These are phyloP conservation scores for Sandelia bainsii DNA, from an alignment of 2,797 vertebrate genomes.

Conservation along the genomic window DNA sequence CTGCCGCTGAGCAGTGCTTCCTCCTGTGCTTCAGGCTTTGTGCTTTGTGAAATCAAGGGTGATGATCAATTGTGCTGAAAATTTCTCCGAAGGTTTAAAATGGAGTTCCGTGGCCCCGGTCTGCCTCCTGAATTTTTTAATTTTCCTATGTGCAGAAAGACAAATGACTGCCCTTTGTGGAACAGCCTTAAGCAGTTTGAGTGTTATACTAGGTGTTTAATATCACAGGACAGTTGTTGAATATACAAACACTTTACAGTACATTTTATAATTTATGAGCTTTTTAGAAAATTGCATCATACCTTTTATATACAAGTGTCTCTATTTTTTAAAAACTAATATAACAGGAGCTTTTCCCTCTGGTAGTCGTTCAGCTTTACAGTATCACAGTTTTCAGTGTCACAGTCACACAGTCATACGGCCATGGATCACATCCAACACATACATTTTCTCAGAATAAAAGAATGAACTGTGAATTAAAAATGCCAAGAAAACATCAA, in stretches of 20 bases:
- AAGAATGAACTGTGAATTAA: conserved; percentile 65
- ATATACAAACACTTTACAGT: conserved; percentile 59
- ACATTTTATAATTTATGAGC: conserved; percentile 57
- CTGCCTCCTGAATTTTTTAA: conserved; percentile 74
- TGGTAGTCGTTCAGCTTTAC: conserved; percentile 51
- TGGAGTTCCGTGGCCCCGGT: conserved; percentile 64
- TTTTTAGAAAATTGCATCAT: conserved; percentile 65
- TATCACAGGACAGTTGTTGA: conserved; percentile 65
- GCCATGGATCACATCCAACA: conserved; percentile 72
- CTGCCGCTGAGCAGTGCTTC: conserved; percentile 45
- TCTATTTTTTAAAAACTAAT: conserved; percentile 23
- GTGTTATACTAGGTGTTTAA: conserved; percentile 68
- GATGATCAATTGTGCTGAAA: conserved; percentile 80
- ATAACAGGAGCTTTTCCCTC: conserved; percentile 37
- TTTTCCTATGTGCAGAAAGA: conserved; percentile 62
- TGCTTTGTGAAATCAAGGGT: conserved; percentile 75
- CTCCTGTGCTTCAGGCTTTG: conserved; percentile 51
- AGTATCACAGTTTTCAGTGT: conserved; percentile 49
- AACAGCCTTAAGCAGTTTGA: conserved; percentile 63
- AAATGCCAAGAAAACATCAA: conserved; percentile 78
- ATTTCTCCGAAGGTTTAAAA: conserved; percentile 78
- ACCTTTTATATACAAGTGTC: conserved; percentile 27
- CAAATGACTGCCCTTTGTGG: conserved; percentile 71
- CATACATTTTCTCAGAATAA: conserved; percentile 62
- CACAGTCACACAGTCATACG: conserved; percentile 66